Conservation (phyloP, 2,113 vertebrate genomes). For the Paradisaea rubra region DNA sequence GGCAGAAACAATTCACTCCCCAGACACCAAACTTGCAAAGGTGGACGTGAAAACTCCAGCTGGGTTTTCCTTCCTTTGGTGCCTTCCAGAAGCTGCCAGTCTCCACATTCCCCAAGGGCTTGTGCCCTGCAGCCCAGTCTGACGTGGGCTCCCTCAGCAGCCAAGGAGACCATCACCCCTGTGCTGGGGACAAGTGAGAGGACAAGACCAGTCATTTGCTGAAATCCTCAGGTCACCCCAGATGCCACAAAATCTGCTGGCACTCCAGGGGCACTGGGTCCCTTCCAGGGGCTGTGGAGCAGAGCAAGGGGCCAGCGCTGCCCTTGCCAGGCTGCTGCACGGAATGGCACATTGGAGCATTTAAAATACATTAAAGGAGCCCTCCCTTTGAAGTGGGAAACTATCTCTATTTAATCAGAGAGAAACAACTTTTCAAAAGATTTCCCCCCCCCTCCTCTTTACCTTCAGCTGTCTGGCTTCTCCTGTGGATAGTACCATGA, state of each 20-base stretch:
- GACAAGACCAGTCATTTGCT: rapidly evolving
- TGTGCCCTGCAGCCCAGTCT: rapidly evolving
- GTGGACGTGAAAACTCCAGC: neutral
- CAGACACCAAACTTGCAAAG: rapidly evolving
- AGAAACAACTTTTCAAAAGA: constrained; percentile 83
- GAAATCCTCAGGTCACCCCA: rapidly evolving
- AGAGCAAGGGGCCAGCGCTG: neutral
- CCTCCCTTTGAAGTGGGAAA: constrained; percentile 77
- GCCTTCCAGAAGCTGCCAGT: neutral
- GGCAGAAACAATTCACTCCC: neutral
- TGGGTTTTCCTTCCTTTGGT: neutral
- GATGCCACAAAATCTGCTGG: rapidly evolving
- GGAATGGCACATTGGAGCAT: constrained; percentile 32
- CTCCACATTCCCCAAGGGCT: rapidly evolving
- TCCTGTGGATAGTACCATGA: constrained; percentile 81
- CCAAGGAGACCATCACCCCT: rapidly evolving
- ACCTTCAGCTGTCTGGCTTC: constrained; percentile 79
- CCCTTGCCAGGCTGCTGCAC: neutral
- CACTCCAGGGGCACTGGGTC: neutral
- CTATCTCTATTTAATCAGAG: constrained; percentile 81
- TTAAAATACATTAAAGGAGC: constrained; percentile 80
- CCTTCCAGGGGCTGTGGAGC: neutral
- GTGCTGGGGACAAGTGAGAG: rapidly evolving
- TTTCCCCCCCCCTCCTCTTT: constrained; percentile 54
- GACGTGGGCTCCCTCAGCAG: rapidly evolving